These are phyloP conservation scores for Gnathonemus longibarbis DNA, from an alignment of 2,113 vertebrate species.

Conservation along the genomic window DNA sequence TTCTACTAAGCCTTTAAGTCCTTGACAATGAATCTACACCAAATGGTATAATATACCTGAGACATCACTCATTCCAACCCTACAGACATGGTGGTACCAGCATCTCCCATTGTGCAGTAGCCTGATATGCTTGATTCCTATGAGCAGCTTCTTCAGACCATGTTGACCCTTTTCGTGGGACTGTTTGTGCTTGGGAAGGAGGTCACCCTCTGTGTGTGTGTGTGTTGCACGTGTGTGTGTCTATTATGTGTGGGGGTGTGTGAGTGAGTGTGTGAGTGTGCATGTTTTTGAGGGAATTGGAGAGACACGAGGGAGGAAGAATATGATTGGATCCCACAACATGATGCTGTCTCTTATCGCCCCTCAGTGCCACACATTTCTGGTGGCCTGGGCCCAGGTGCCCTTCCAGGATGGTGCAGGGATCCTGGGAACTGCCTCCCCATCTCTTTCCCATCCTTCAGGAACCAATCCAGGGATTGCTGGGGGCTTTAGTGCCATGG, in stretches of 20 bases:
- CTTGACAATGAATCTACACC: neutral
- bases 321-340: slow-evolving; percentile 29
- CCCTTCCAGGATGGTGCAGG: slow-evolving; percentile 23
- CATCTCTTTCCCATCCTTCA: slow-evolving; percentile 45
- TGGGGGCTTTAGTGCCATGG: neutral
- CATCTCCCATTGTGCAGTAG: neutral
- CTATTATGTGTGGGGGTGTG: neutral
- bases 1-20: neutral
- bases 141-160: slow-evolving; percentile 11
- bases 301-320: slow-evolving; percentile 26
- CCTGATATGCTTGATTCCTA: slow-evolving; percentile 32
- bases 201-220: slow-evolving; percentile 41
- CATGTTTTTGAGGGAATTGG: slow-evolving; percentile 23
- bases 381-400: slow-evolving; percentile 53
- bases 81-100: neutral
- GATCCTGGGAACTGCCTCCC: slow-evolving; percentile 60
- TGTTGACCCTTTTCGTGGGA: slow-evolving; percentile 53
- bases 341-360: slow-evolving; percentile 35
- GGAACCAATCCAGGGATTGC: slow-evolving; percentile 9
- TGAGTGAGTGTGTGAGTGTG: neutral
- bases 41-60: neutral
- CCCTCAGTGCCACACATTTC: slow-evolving; percentile 6
- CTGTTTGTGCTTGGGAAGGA: slow-evolving; percentile 57
- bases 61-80: neutral
- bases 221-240: slow-evolving; percentile 6